A percentile compares a stretch with the other conserved stretches of the same genome.
Conservation (phyloP, 2,797 vertebrate genomes). For the Salmo trutta region DNA sequence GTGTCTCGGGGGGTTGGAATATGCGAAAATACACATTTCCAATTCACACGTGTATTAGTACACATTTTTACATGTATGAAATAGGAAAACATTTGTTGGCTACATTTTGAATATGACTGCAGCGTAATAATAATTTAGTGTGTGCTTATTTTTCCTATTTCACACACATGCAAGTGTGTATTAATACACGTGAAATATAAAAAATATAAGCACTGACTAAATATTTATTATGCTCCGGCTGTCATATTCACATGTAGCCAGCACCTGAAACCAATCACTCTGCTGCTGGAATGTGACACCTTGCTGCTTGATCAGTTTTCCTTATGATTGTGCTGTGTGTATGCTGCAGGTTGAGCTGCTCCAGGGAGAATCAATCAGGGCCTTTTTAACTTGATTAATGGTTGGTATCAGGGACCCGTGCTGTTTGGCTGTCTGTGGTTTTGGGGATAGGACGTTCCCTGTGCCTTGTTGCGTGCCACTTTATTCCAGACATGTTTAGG, state of each 20-base stretch:
- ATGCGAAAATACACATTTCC: no score
- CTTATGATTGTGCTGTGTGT: conserved; percentile 61
- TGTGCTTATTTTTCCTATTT: no score
- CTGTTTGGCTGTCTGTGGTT: conserved; percentile 49
- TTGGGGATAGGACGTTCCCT: conserved; percentile 41
- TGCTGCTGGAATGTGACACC: conserved; percentile 56
- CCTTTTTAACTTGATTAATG: conserved; percentile 74
- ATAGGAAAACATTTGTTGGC: no score
- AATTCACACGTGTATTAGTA: no score
- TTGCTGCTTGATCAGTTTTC: conserved; percentile 54
- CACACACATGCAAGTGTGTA: no score
- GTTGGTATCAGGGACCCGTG: conserved; percentile 60
- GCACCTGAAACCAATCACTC: conserved; percentile 46
- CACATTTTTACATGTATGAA: no score
- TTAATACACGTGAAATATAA: no score
- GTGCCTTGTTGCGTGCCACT: conserved; percentile 39
- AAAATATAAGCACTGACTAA: no score
- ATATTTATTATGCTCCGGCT: not conserved
- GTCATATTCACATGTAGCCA: conserved; percentile 60
- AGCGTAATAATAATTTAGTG: no score
- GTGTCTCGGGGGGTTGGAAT: no score
- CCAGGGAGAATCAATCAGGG: conserved; percentile 67
- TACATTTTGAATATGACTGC: no score
- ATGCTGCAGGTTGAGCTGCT: conserved; percentile 56
- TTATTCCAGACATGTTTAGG: conserved; percentile 28